Conservation (phyloP, 2,113 vertebrate genomes). For the Syrrhaptes paradoxus region DNA sequence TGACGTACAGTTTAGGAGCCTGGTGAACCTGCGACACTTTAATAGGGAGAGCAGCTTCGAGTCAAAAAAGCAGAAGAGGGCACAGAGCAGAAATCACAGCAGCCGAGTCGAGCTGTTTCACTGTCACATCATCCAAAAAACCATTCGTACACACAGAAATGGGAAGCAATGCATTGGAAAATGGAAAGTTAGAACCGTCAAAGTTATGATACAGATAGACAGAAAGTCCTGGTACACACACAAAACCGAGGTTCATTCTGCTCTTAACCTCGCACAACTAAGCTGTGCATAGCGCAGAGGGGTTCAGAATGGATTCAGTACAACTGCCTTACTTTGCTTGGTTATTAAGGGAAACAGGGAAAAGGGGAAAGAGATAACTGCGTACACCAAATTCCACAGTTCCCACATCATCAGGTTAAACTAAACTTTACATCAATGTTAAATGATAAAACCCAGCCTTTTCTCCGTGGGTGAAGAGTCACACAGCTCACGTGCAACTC, state of each 20-base stretch:
- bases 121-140: background rate
- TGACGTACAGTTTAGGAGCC: background rate
- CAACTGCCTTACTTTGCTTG: background rate
- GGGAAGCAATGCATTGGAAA: background rate
- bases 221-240: background rate
- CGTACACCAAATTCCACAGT: background rate
- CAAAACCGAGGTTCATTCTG: background rate
- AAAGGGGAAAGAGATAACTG: background rate
- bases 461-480: background rate
- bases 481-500: background rate
- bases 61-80: background rate
- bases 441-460: background rate
- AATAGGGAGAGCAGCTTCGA: background rate
- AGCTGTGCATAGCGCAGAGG: background rate
- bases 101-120: background rate
- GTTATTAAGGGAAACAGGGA: background rate
- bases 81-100: rapidly evolving
- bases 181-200: background rate
- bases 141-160: background rate
- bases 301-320: background rate
- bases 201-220: background rate
- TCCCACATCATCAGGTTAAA: background rate
- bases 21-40: background rate
- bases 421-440: background rate
- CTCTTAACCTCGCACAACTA: background rate